phyloP scores from a whole-genome alignment of 2,797 vertebrate species.

The Adrianichthys oophorus region DNA sequence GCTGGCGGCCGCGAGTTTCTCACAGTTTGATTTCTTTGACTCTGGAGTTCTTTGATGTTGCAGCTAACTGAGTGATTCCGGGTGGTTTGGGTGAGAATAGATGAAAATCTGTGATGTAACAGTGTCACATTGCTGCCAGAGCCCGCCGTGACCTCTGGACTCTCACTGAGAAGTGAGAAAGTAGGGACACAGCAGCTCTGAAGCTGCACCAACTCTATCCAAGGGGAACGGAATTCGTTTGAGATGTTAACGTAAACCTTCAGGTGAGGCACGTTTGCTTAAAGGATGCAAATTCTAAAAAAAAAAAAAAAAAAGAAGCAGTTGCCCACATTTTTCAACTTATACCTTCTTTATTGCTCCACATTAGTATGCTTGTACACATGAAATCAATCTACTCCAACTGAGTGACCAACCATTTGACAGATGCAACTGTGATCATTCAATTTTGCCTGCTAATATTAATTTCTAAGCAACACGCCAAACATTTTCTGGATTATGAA shows the following conservation, averaged over 20 bases:
- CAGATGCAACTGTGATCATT: constrained; percentile 42
- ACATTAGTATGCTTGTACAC: constrained; percentile 13
- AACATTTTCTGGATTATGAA: constrained; percentile 14
- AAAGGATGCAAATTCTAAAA: constrained; percentile 1
- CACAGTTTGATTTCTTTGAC: constrained; percentile 29
- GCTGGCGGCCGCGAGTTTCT: constrained; percentile 33
- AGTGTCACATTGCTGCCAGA: constrained; percentile 34
- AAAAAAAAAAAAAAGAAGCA: neutral
- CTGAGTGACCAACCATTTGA: constrained; percentile 29
- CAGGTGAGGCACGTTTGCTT: neutral
- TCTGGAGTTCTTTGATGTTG: constrained; percentile 25
- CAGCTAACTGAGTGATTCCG: constrained; percentile 18
- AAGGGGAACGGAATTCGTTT: constrained; percentile 4
- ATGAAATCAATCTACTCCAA: constrained; percentile 36
- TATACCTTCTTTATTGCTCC: neutral
- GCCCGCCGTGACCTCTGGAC: constrained; percentile 33
- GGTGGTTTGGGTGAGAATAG: constrained; percentile 45
- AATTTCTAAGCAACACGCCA: constrained; percentile 51
- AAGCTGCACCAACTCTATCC: constrained; percentile 16
- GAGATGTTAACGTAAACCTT: neutral
- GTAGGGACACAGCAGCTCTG: constrained; percentile 20
- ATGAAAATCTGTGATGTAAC: constrained; percentile 41
- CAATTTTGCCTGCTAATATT: constrained; percentile 39
- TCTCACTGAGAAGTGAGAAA: constrained; percentile 25
- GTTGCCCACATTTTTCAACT: constrained; percentile 7